These are phyloP conservation scores for Candidula unifasciata DNA, from an alignment of 2,888 invertebrate species.

Conservation along the genomic window DNA sequence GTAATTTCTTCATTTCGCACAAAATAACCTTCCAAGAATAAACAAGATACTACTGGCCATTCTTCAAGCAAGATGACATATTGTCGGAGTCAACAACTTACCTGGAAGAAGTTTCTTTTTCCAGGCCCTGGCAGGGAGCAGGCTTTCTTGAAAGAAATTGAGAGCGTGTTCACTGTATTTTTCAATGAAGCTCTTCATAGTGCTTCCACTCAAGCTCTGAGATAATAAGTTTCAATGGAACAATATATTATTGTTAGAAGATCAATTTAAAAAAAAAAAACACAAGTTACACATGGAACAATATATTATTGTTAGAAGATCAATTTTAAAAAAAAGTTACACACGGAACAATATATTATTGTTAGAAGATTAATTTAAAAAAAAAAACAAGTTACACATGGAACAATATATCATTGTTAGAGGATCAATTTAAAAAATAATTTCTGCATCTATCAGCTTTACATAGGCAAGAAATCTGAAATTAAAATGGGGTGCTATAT, in stretches of 20 bases:
- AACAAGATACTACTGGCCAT: neutral
- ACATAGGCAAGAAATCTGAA: too few species aligned
- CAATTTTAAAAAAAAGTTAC: too few species aligned
- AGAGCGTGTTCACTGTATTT: conserved; percentile 62
- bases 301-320: too few species aligned
- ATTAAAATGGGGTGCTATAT: too few species aligned
- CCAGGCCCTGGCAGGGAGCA: conserved; percentile 74
- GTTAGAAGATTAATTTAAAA: neutral
- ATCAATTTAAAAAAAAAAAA: too few species aligned
- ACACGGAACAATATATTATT: neutral
- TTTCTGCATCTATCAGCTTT: too few species aligned
- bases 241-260: neutral
- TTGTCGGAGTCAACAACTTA: conserved; percentile 40
- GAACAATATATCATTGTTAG: too few species aligned
- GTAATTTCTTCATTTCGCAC: too few species aligned
- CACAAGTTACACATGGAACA: too few species aligned
- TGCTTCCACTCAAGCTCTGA: conserved; percentile 66
- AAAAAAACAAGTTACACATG: too few species aligned
- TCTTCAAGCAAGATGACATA: too few species aligned
- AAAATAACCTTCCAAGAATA: neutral
- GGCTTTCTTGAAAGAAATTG: conserved; percentile 71
- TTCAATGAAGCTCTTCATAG: conserved; percentile 70
- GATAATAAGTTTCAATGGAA: conserved; percentile 42
- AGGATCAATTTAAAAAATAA: too few species aligned
- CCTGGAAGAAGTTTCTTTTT: conserved; percentile 69